These are phyloP conservation scores for Brachionus rotundiformis DNA, from an alignment of 1,140 invertebrate species.

Conservation along the genomic window DNA sequence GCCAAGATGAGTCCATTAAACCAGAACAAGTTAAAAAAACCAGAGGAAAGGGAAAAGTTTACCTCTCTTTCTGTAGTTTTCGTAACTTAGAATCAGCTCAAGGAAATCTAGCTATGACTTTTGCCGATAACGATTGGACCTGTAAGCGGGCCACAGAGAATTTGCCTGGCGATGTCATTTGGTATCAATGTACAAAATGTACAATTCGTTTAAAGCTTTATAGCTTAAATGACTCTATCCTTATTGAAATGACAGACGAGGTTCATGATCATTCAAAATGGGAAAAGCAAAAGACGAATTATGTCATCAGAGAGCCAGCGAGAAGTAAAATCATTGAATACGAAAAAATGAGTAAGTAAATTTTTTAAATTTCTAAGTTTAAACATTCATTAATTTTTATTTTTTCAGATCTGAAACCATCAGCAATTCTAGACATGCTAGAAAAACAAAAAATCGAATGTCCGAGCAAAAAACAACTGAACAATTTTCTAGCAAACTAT, in stretches of 20 bases:
- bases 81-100: too few relatives aligned
- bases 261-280: too few relatives aligned
- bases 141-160: neutral
- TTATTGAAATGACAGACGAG: too few relatives aligned
- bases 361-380: neutral
- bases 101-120: too few relatives aligned
- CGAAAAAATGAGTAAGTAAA: neutral
- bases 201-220: neutral
- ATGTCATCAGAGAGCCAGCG: too few relatives aligned
- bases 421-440: slow-evolving; percentile 27
- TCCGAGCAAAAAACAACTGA: neutral
- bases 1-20: too few relatives aligned
- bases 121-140: neutral
- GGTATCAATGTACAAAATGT: slow-evolving; percentile 10
- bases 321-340: too few relatives aligned
- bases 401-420: neutral
- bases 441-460: slow-evolving; percentile 35
- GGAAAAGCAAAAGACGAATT: too few relatives aligned
- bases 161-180: slow-evolving; percentile 1
- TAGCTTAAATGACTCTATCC: neutral
- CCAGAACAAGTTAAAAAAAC: too few relatives aligned
- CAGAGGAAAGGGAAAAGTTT: too few relatives aligned
- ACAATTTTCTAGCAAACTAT: slow-evolving; percentile 24
- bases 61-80: too few relatives aligned
- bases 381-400: neutral